Evolutionary conservation across 2,113 vertebrate genomes (phyloP).

Genomic region (Peromyscus californicus): DNA sequence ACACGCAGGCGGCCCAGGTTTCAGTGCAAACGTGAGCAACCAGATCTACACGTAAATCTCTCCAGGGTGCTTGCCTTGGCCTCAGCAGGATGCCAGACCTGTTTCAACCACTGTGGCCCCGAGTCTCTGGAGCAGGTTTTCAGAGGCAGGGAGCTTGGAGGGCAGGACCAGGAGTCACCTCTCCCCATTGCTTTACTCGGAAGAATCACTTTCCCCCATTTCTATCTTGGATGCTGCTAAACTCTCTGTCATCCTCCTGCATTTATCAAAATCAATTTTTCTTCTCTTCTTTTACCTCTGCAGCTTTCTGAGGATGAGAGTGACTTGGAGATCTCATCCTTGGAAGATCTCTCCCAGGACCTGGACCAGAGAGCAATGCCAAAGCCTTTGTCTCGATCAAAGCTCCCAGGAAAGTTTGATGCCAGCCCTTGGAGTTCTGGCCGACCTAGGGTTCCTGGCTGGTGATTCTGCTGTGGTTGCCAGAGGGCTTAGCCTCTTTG

Average conservation of each 20-base stretch:
- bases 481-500: neutral
- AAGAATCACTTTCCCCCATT: neutral
- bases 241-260: neutral
- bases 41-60: neutral
- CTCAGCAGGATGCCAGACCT: neutral
- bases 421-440: slow-evolving; percentile 80
- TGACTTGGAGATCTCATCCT: slow-evolving; percentile 85
- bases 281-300: neutral
- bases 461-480: slow-evolving; percentile 60
- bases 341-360: slow-evolving; percentile 82
- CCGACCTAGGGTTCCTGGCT: slow-evolving; percentile 69
- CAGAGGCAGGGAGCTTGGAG: neutral
- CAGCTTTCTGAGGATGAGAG: slow-evolving; percentile 83
- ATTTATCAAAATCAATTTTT: neutral
- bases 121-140: neutral
- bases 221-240: neutral
- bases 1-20: neutral
- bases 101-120: neutral
- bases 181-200: neutral
- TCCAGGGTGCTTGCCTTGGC: neutral
- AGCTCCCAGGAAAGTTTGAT: slow-evolving; percentile 49
- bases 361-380: slow-evolving; percentile 59
- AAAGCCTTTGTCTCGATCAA: neutral
- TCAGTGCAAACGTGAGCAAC: neutral
- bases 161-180: neutral